Evolutionary conservation across 2,797 vertebrate genomes (phyloP).

Genomic region (Odontamblyopus rebecca): DNA sequence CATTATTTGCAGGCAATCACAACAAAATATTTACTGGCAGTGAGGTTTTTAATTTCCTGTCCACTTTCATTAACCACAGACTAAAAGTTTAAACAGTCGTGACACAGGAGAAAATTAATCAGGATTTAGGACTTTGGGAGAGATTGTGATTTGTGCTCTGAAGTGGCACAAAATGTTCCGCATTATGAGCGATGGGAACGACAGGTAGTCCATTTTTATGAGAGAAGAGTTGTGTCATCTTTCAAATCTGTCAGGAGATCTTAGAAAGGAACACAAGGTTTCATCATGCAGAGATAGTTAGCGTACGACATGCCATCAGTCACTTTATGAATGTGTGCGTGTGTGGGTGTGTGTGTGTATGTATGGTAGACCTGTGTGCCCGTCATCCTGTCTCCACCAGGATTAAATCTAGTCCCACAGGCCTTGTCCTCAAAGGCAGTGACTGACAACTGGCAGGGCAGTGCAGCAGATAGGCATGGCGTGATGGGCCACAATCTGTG

Average conservation of each 20-base stretch:
- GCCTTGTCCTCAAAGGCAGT: conserved; percentile 72
- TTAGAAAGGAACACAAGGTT: conserved; percentile 33
- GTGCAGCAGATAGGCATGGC: conserved; percentile 61
- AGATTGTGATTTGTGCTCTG: conserved; percentile 14
- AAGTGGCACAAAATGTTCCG: conserved; percentile 11
- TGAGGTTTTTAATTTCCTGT: conserved; percentile 57
- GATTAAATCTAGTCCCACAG: conserved; percentile 78
- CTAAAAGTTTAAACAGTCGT: conserved; percentile 38
- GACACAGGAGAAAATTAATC: conserved; percentile 23
- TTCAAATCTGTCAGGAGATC: conserved; percentile 32
- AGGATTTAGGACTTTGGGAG: conserved; percentile 7
- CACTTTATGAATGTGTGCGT: conserved; percentile 19
- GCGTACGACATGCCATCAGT: conserved; percentile 45
- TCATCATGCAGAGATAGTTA: conserved; percentile 46
- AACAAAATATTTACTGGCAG: conserved; percentile 54
- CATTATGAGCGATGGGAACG: conserved; percentile 12
- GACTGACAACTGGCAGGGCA: conserved; percentile 77
- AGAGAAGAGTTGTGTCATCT: conserved; percentile 27
- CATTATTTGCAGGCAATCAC: conserved; percentile 54
- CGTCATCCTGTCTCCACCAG: conserved; percentile 78
- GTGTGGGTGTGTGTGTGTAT: conserved; percentile 22
- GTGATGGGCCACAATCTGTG: conserved; percentile 11
- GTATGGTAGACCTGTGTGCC: conserved; percentile 48
- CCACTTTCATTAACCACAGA: conserved; percentile 36
- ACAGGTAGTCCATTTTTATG: conserved; percentile 28